phyloP scores from a whole-genome alignment of 2,113 vertebrate species.

The Corythoichthys intestinalis region DNA sequence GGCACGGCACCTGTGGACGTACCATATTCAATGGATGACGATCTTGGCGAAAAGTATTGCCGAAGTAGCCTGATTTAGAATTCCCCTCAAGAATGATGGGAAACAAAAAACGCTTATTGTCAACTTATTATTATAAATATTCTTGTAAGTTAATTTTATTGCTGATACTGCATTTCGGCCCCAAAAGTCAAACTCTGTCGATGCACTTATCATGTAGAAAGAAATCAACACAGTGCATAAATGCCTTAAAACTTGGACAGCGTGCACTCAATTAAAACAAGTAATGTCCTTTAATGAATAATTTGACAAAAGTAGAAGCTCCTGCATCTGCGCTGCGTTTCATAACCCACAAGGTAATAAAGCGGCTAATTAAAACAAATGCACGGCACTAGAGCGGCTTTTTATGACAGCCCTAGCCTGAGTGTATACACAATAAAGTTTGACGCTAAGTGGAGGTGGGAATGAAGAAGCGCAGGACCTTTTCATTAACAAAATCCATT shows the following conservation, averaged over 20 bases:
- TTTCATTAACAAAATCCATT: constrained; percentile 58
- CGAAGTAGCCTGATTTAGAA: no score
- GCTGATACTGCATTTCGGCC: no score
- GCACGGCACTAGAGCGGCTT: constrained; percentile 22
- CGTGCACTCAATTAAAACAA: not conserved
- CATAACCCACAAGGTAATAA: constrained; percentile 31
- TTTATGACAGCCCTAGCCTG: constrained; percentile 30
- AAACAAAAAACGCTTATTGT: no score
- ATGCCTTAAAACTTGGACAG: not conserved
- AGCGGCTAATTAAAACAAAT: constrained; percentile 37
- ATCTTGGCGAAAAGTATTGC: no score
- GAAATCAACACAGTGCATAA: not conserved
- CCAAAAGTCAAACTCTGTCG: no score
- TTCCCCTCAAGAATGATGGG: no score
- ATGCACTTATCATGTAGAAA: constrained; percentile 2
- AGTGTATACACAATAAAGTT: constrained; percentile 43
- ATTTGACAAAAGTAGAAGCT: not conserved
- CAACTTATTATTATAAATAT: no score
- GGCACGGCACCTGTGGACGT: no score
- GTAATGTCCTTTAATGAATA: not conserved
- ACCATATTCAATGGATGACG: no score
- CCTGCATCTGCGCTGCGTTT: constrained; percentile 8
- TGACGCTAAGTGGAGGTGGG: constrained; percentile 28
- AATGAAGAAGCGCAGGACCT: constrained; percentile 27
- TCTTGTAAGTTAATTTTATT: no score